These are phyloP conservation scores for Hippopotamyrus pictus DNA, from an alignment of 2,797 vertebrate genomes.

Conservation along the genomic window DNA sequence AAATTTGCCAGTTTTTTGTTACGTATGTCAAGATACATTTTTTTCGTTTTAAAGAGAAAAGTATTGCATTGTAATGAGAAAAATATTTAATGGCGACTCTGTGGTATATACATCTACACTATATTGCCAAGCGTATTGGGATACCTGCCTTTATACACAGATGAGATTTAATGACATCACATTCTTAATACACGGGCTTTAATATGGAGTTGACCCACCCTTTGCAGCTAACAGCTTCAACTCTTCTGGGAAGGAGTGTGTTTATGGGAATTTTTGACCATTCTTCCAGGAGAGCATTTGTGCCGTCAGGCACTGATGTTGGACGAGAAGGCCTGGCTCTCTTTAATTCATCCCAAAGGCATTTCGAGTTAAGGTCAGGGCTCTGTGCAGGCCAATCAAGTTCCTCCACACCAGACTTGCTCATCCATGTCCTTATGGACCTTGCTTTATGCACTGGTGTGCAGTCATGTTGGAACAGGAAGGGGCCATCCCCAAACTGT, in stretches of 20 bases:
- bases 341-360: too few species aligned
- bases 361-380: too few species aligned
- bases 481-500: not conserved
- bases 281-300: not conserved
- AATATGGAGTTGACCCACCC: not conserved
- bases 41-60: not conserved
- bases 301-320: not conserved
- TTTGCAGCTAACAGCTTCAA: not conserved
- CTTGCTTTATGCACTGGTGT: too few species aligned
- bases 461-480: not conserved
- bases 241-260: not conserved
- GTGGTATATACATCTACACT: not conserved
- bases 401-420: too few species aligned
- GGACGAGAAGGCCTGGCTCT: too few species aligned
- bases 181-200: not conserved
- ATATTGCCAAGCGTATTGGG: not conserved
- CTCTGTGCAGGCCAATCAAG: too few species aligned
- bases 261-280: not conserved
- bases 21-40: not conserved
- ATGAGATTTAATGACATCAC: not conserved
- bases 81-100: not conserved
- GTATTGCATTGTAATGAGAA: not conserved
- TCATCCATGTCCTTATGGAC: too few species aligned
- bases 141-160: not conserved
- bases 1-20: not conserved